phyloP scores from a whole-genome alignment of 2,888 invertebrate species.

The Coleophora deauratella region DNA sequence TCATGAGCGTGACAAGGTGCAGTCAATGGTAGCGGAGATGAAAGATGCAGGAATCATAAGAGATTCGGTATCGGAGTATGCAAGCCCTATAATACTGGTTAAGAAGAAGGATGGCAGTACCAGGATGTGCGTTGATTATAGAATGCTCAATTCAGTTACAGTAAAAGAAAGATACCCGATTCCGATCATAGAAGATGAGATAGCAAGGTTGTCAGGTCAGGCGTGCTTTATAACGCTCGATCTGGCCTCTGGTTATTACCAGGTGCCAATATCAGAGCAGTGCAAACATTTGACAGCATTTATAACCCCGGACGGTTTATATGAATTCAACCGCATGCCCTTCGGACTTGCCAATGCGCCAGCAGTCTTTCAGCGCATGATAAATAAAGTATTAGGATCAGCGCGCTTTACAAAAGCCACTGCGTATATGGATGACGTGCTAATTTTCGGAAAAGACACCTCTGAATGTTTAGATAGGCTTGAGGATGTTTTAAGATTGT shows the following conservation, averaged over 20 bases:
- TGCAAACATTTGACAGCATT: slow-evolving; percentile 12
- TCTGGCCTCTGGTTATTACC: too few relatives aligned
- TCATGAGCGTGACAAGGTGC: slow-evolving; percentile 15
- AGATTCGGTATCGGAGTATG: slow-evolving; percentile 17
- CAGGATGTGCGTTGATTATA: slow-evolving; percentile 14
- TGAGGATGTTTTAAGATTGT: not conserved
- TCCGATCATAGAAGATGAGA: too few relatives aligned
- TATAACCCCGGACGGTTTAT: slow-evolving; percentile 24
- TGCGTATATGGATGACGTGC: not conserved
- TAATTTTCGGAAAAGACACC: not conserved
- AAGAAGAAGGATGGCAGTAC: slow-evolving; percentile 7
- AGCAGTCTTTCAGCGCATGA: too few relatives aligned
- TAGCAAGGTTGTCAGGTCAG: too few relatives aligned
- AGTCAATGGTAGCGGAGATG: slow-evolving; percentile 16
- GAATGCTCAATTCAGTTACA: slow-evolving; percentile 16
- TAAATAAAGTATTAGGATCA: not conserved
- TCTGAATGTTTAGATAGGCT: not conserved
- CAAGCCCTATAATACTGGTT: slow-evolving; percentile 19
- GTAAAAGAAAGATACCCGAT: too few relatives aligned
- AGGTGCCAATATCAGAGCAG: slow-evolving; percentile 12
- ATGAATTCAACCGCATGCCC: slow-evolving; percentile 35
- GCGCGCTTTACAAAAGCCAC: not conserved
- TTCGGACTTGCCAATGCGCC: too few relatives aligned
- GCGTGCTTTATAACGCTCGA: slow-evolving; percentile 15
- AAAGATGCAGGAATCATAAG: slow-evolving; percentile 16